Evolutionary conservation across 2,797 vertebrate species (phyloP), one percentile per base, ranked within the genome.

Genomic region (Siniperca scherzeri): DNA sequence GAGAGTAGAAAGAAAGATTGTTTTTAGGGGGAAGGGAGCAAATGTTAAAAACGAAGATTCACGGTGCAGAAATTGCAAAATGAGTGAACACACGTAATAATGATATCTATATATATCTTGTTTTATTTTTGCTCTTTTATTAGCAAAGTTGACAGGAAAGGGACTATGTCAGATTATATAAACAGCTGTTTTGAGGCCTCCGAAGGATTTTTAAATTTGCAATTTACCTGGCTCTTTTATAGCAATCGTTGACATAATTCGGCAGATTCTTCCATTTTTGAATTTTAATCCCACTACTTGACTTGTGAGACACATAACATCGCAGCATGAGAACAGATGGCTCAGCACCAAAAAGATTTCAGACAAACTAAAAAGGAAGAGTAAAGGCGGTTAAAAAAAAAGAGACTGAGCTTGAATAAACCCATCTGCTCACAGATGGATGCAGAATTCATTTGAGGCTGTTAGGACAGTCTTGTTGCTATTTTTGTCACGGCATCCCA

Each of bases 371-470:
- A 71, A 91, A 90, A 89, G 75, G 79, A 85, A 88, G 70, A 65
- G 73, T 19, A 72, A 78, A 11, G 8, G 74, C 21, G 22, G 38
- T 2, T 2, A 33, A 56, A 42, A 25, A 48, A 2, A 13, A 36
- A n/a, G 38, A 33, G 62, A 48, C 46, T 0, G 17, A 68, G 80
- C 87, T 88, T 76, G 80, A 89, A 90, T 85, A 74, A 89, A 90
- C 84, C 93, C 92, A 91, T 93, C 92, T 92, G 91, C 73, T 87
- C 84, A 66, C 90, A 88, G 87, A 93, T 87, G 80, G 89, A 89
- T 85, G 82, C 81, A 73, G 89, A 88, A 89, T 89, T 88, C 85
- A 84, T 89, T 76, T 52, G 75, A 83, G 88, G 82, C 81, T 72
- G 87, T 89, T 88, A 83, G 85, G 82, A 80, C 73, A 33, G 81